These are phyloP conservation scores for Acronicta leporina DNA, from an alignment of 2,888 invertebrate species.

Conservation along the genomic window DNA sequence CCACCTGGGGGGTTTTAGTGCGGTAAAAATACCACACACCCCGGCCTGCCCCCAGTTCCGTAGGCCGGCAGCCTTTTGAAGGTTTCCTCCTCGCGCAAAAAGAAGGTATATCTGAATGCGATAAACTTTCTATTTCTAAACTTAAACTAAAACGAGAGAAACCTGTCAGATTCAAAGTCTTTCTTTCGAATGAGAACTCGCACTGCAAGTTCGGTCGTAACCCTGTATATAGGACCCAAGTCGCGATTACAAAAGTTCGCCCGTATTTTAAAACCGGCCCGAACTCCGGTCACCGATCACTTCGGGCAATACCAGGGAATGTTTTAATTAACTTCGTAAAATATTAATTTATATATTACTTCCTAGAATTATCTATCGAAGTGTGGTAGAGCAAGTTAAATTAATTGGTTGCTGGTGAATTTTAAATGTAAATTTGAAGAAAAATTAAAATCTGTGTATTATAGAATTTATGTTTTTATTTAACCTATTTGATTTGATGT, in stretches of 20 bases:
- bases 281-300: slow-evolving; percentile 49
- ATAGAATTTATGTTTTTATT: too few relatives aligned
- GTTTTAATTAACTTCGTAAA: slow-evolving; percentile 79
- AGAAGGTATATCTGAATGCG: too few relatives aligned
- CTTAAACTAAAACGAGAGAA: slow-evolving; percentile 55
- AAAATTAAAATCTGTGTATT: too few relatives aligned
- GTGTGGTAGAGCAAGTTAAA: slow-evolving; percentile 4
- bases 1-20: too few relatives aligned
- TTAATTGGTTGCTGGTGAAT: too few relatives aligned
- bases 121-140: too few relatives aligned
- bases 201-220: slow-evolving; percentile 63
- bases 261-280: slow-evolving; percentile 51
- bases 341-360: slow-evolving; percentile 75
- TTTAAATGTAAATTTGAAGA: too few relatives aligned
- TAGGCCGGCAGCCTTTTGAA: too few relatives aligned
- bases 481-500: too few relatives aligned
- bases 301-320: slow-evolving; percentile 35
- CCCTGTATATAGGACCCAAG: slow-evolving; percentile 56
- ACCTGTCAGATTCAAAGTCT: slow-evolving; percentile 50
- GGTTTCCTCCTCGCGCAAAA: too few relatives aligned
- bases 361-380: slow-evolving; percentile 62
- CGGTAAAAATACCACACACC: too few relatives aligned
- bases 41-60: too few relatives aligned
- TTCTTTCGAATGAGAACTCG: slow-evolving; percentile 53
- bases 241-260: slow-evolving; percentile 61